Evolutionary conservation across 2,113 vertebrate species (phyloP).

Genomic region (Nanger granti): DNA sequence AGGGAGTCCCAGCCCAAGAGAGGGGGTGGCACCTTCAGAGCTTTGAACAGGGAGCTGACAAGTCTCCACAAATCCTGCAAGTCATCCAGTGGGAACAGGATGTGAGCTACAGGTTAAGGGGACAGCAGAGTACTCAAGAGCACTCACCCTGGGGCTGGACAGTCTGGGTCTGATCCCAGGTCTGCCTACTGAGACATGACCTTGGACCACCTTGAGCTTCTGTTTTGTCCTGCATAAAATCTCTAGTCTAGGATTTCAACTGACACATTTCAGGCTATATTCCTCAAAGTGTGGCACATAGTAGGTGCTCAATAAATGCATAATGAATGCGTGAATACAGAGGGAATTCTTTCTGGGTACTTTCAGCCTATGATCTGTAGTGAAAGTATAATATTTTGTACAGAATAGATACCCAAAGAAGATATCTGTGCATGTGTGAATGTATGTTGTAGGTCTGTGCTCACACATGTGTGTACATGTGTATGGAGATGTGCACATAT

Average conservation of each 20-base stretch:
- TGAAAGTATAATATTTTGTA: not conserved
- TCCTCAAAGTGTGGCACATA: not conserved
- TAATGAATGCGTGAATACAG: not conserved
- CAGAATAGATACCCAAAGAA: not conserved
- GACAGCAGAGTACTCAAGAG: not conserved
- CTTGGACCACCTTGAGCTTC: not conserved
- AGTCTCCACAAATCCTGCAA: slow-evolving; percentile 89
- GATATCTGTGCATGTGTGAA: not conserved
- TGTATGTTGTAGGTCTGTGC: not conserved
- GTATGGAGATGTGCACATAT: not conserved
- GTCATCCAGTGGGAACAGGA: not conserved
- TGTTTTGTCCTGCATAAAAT: not conserved
- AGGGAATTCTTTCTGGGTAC: not conserved
- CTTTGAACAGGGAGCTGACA: slow-evolving; percentile 86
- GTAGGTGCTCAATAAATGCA: not conserved
- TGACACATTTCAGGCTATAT: not conserved
- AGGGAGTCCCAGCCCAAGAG: slow-evolving; percentile 71
- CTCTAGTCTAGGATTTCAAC: not conserved
- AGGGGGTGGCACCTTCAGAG: slow-evolving; percentile 81
- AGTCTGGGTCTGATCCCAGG: not conserved
- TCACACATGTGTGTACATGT: not conserved
- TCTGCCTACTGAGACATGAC: not conserved
- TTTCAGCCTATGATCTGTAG: not conserved
- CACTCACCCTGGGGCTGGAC: rapidly evolving
- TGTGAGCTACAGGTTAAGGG: not conserved